Base-by-base conservation (phyloP, 2,888 invertebrate species). In the Gymnocheta viridis region DNA sequence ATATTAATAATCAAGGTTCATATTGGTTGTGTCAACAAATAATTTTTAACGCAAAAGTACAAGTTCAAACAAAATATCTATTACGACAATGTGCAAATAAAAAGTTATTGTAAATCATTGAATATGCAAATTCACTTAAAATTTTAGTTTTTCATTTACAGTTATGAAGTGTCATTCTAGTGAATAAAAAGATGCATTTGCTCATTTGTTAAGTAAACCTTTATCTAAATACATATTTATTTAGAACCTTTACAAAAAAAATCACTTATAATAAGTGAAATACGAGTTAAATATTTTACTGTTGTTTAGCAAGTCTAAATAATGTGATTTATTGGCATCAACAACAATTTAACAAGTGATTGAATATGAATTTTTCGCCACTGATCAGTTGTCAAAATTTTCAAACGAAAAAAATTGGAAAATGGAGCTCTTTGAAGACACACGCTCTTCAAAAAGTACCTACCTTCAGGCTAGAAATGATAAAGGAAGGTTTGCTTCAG, bases 81-180 rank as follows among this genome's bases (percentile, higher is more conserved):
- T 49, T 60, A 54, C 29, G 29, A 22, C 29, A 32, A 73, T 2
- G 17, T 19, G 6, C 32, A 49, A 66, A 66, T 49, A 66, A 66
- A 49, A 64, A 64, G 44, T 64, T 2, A 27, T 17, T 22, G 7
- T 19, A 47, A 64, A 47, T 19, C 49, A 47, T 32, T 44, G 14
- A 29, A 56, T 47, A 69, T 79, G 82, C 78, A 74, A 79, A 83
- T 76, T 79, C 70, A 83, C 70, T 27, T 69, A 32, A 6, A 19
- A 38, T 35, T 54, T 24, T 14, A 70, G 22, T 74, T 66, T 41
- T 51, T 41, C 27, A 47, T 41, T 64, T 32, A 9, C n/a, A 66
- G 41, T 80, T 51, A 14, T 80, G 56, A 67, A 83, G 79, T 76
- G 79, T 83, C 74, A 83, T 79, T 76, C 41, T 49, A n/a, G 69